Evolutionary conservation across 1,140 invertebrate genomes (phyloP).

Genomic region (Charaxes varanes): DNA sequence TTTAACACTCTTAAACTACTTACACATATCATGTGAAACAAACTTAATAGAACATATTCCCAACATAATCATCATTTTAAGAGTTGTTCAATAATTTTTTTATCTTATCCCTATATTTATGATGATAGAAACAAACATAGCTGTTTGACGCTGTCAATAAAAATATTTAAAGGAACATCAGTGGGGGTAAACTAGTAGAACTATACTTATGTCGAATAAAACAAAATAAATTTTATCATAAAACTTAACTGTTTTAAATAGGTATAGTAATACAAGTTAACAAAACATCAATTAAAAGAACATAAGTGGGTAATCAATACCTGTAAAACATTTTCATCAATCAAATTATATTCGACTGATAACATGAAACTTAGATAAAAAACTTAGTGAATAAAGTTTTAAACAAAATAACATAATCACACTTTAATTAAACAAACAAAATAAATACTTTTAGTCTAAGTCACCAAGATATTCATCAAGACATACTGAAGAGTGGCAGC

Average conservation of each 20-base stretch:
- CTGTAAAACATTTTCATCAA: constrained; percentile 3
- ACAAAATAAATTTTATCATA: not conserved
- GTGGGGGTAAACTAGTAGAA: no score
- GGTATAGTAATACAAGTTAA: constrained; percentile 11
- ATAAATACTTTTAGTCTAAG: not conserved
- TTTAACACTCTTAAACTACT: constrained; percentile 6
- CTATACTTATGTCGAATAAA: no score
- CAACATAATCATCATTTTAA: no score
- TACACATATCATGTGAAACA: no score
- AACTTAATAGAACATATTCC: no score
- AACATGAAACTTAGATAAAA: no score
- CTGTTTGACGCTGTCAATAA: no score
- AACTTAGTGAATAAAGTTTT: no score
- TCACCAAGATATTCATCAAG: constrained; percentile 44
- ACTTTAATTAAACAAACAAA: constrained; percentile 6
- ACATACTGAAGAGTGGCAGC: constrained; percentile 48
- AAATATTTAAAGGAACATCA: no score
- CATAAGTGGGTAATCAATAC: constrained; percentile 24
- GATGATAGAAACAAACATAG: no score
- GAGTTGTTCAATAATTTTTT: no score
- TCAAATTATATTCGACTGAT: constrained; percentile 11
- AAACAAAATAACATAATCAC: constrained; percentile 13
- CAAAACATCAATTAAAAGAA: constrained; percentile 6
- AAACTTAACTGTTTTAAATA: not conserved
- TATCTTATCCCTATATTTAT: no score